A percentile compares a stretch with the other conserved stretches of the same genome.
phyloP scores from a whole-genome alignment of 1,140 invertebrate species.

The Drosophila erecta region DNA sequence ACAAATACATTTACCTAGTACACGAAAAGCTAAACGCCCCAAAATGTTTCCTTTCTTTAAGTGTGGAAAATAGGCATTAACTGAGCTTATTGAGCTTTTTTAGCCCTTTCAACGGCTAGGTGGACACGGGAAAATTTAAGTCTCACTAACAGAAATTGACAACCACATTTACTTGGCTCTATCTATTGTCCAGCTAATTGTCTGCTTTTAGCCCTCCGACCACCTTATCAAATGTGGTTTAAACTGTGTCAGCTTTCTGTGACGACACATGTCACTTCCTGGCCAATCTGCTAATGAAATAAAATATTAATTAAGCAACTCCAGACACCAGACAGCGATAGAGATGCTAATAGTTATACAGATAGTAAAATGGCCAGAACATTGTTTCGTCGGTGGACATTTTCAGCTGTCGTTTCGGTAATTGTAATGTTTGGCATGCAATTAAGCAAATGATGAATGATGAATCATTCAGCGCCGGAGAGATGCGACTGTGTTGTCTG shows the following conservation, averaged over 20 bases:
- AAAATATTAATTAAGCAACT: conserved; percentile 72
- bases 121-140: background rate
- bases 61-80: background rate
- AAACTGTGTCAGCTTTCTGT: conserved; percentile 22
- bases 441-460: conserved; percentile 72
- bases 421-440: conserved; percentile 55
- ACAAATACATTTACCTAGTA: no score
- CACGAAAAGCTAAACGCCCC: no score
- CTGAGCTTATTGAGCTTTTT: background rate
- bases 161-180: conserved; percentile 9
- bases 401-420: conserved; percentile 39
- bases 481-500: conserved; percentile 8
- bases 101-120: background rate
- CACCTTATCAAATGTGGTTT: conserved; percentile 19
- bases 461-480: conserved; percentile 52
- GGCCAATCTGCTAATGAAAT: conserved; percentile 66
- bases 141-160: conserved; percentile 13
- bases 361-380: background rate
- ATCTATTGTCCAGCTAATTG: conserved; percentile 22
- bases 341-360: background rate
- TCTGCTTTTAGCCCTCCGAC: background rate
- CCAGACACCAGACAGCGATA: conserved; percentile 5
- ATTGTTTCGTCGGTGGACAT: conserved; percentile 15
- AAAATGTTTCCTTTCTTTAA: background rate
- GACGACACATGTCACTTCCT: conserved; percentile 44